phyloP scores from a whole-genome alignment of 2,113 vertebrate genomes.

The Desmodus rotundus region DNA sequence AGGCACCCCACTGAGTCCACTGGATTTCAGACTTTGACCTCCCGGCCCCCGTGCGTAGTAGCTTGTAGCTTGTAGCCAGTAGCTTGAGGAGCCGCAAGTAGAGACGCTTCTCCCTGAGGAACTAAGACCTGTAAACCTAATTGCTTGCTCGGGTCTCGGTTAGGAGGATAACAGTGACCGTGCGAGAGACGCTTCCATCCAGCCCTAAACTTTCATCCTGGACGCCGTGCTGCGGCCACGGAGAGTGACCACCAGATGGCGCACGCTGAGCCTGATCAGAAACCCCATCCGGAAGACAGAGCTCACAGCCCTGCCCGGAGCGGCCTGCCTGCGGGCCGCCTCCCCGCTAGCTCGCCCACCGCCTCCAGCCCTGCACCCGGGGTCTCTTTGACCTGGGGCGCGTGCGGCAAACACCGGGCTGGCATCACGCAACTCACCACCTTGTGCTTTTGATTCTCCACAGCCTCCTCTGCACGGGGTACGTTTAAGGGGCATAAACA shows the following conservation, averaged over 20 bases:
- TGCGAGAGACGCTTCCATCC: no score
- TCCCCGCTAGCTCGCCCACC: no score
- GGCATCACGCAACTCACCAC: neutral
- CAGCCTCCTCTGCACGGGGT: neutral
- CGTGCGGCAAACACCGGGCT: neutral
- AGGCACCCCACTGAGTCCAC: neutral
- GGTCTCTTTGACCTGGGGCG: no score
- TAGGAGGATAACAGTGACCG: neutral
- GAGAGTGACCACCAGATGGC: neutral
- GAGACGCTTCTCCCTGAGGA: neutral
- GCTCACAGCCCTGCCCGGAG: no score
- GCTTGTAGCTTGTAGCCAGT: no score
- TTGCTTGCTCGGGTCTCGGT: neutral
- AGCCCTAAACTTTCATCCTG: neutral
- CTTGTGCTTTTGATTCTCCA: neutral
- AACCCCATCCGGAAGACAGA: neutral
- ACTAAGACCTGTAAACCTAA: neutral
- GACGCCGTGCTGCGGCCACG: rapidly evolving
- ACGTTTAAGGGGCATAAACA: neutral
- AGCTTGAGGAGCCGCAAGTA: neutral
- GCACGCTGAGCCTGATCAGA: neutral
- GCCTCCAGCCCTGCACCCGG: neutral
- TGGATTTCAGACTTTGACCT: neutral
- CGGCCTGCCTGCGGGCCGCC: no score
- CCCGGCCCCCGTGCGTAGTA: no score